phyloP scores from a whole-genome alignment of 1,140 invertebrate genomes.

The Armadillidium nasatum region DNA sequence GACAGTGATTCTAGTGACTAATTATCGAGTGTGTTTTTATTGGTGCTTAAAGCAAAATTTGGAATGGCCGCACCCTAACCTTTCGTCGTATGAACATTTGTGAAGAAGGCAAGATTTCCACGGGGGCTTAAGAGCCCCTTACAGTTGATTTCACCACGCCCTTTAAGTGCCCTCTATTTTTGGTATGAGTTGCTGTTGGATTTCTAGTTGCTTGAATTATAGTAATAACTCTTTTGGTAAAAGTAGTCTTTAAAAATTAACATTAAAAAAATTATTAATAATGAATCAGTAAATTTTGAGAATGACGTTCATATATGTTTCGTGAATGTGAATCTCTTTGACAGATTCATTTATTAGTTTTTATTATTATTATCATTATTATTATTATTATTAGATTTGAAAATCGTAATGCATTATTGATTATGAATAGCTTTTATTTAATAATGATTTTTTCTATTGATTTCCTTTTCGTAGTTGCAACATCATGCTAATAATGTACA shows the following conservation, averaged over 20 bases:
- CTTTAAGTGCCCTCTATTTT: not conserved
- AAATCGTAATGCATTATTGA: too few relatives aligned
- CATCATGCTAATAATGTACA: too few relatives aligned
- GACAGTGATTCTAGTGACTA: not conserved
- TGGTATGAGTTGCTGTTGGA: not conserved
- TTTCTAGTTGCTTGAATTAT: not conserved
- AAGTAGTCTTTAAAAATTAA: not conserved
- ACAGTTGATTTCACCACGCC: not conserved
- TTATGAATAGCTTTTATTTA: too few relatives aligned
- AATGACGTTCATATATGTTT: too few relatives aligned
- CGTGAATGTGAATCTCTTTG: too few relatives aligned
- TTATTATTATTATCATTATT: too few relatives aligned
- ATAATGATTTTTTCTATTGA: too few relatives aligned
- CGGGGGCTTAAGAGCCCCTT: not conserved
- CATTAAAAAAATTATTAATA: too few relatives aligned
- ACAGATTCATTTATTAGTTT: too few relatives aligned
- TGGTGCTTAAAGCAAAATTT: not conserved
- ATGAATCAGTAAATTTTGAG: too few relatives aligned
- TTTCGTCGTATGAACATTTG: not conserved
- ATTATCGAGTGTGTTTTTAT: not conserved
- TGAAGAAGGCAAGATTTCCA: not conserved
- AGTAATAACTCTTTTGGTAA: not conserved
- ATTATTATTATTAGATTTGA: too few relatives aligned
- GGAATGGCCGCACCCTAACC: conserved; percentile 1
- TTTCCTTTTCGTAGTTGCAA: too few relatives aligned